Evolutionary conservation across 92 coral and sea anemone genomes (phyloP), one percentile per base, ranked within the genome.

Genomic region (Epizoanthus illoricatus): DNA sequence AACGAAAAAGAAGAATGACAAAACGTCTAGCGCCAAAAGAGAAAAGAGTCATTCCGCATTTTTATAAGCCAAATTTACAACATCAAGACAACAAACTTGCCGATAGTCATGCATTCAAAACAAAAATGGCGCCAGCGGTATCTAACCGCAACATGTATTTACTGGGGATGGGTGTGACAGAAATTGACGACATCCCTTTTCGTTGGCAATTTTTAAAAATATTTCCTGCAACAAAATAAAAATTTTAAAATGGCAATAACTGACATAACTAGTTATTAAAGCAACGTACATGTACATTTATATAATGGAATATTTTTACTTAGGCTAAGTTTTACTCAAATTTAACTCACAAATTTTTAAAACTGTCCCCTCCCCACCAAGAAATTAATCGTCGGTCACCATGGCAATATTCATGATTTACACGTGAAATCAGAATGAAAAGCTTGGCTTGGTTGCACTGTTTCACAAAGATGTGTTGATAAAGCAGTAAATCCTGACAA

Each of bases 321-420:
- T 8, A 28, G 13, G 11, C 2, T 0, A 68, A 36, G 3, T 3
- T 0, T 68, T 13, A 16, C 73, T 10, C 13, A 11, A 52, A 52
- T 9, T 52, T 52, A 52, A 52, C 12, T 52, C 12, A 9, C 12
- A 9, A 13, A 52, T 13, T 2, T 16, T n/a, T n/a, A n/a, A n/a
- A 12, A n/a, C 43, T 40, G 40, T 54, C 86, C 86, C 91, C 88
- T 54, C 88, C 89, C 86, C 43, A 19, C 17, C 23, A 36, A 15
- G 11, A 9, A 64, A 59, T 36, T 85, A 33, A 21, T 23, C 23
- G 74, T 9, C 15, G 55, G 92, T 93, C 67, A 88, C 85, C 87
- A 88, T 86, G 89, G 92, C 84, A 84, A 93, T 93, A 59, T 76
- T 82, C 88, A 86, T 86, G 84, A 87, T 88, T 87, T 91, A 92